Percentiles rank a stretch among this genome's conserved stretches.
Evolutionary conservation across 2,113 vertebrate species (phyloP).

Genomic region (Tenrec ecaudatus): DNA sequence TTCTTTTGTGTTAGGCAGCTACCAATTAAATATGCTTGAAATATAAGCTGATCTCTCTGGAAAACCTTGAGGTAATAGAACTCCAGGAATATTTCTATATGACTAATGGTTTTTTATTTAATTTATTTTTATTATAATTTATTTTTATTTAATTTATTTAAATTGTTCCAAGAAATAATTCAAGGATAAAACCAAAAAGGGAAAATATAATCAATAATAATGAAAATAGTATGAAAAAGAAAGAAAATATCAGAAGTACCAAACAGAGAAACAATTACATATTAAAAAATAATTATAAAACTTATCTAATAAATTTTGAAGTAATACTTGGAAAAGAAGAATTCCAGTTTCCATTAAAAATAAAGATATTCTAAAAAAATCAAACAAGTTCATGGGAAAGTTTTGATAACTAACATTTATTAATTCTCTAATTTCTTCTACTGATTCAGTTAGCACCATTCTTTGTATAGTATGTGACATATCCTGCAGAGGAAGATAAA

Average conservation of each 20-base stretch:
- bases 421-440: neutral
- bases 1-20: slow-evolving; percentile 57
- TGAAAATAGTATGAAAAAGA: neutral
- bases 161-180: slow-evolving; percentile 32
- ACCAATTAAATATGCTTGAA: slow-evolving; percentile 48
- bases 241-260: neutral
- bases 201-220: neutral
- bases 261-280: neutral
- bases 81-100: slow-evolving; percentile 1
- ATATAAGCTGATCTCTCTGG: neutral
- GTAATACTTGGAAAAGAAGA: neutral
- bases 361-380: neutral
- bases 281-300: neutral
- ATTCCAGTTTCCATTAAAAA: neutral
- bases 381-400: accelerated
- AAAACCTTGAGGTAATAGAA: slow-evolving; percentile 44
- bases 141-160: too few species aligned
- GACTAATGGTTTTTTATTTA: neutral
- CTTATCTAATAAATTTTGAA: neutral
- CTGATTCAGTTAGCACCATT: neutral
- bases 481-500: neutral
- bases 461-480: neutral
- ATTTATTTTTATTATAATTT: too few species aligned
- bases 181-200: slow-evolving; percentile 18
- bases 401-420: neutral